Evolutionary conservation across 2,888 invertebrate genomes (phyloP).

Genomic region (Sipunculus nudus): DNA sequence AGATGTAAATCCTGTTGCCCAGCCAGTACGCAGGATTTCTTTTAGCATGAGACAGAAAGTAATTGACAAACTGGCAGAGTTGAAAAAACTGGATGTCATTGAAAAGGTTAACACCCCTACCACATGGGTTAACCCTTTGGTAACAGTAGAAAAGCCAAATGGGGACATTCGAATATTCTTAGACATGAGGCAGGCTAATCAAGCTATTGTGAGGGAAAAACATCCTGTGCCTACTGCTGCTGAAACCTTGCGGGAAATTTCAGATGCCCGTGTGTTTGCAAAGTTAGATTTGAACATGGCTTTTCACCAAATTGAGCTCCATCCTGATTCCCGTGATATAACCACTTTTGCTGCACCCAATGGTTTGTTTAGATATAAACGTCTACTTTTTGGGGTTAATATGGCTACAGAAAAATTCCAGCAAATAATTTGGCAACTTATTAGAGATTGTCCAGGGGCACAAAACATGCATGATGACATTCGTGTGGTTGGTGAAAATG

Average conservation of each 20-base stretch:
- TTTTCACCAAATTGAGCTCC: constrained; percentile 20
- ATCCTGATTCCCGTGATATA: constrained; percentile 14
- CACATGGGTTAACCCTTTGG: constrained; percentile 33
- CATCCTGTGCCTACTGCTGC: constrained; percentile 29
- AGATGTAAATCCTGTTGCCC: too few relatives aligned
- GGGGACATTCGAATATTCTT: constrained; percentile 32
- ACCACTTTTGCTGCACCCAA: constrained; percentile 17
- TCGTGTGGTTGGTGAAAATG: background rate
- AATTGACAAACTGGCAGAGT: too few relatives aligned
- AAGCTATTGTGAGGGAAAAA: constrained; percentile 28
- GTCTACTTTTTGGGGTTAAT: constrained; percentile 15
- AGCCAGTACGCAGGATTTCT: too few relatives aligned
- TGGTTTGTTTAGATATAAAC: constrained; percentile 17
- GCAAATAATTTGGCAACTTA: constrained; percentile 11
- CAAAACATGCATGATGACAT: constrained; percentile 15
- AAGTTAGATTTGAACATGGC: constrained; percentile 19
- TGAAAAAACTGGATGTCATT: too few relatives aligned
- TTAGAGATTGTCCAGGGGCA: constrained; percentile 7
- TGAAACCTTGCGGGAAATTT: constrained; percentile 11
- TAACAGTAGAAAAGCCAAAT: constrained; percentile 29
- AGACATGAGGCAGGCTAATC: constrained; percentile 35
- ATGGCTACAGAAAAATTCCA: constrained; percentile 25
- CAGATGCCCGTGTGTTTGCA: constrained; percentile 2
- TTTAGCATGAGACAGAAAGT: too few relatives aligned
- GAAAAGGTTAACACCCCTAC: constrained; percentile 27